Percentiles rank a stretch among this genome's conserved stretches.
Evolutionary conservation across 2,888 invertebrate species (phyloP).

Genomic region (Aporophyla lueneburgensis): DNA sequence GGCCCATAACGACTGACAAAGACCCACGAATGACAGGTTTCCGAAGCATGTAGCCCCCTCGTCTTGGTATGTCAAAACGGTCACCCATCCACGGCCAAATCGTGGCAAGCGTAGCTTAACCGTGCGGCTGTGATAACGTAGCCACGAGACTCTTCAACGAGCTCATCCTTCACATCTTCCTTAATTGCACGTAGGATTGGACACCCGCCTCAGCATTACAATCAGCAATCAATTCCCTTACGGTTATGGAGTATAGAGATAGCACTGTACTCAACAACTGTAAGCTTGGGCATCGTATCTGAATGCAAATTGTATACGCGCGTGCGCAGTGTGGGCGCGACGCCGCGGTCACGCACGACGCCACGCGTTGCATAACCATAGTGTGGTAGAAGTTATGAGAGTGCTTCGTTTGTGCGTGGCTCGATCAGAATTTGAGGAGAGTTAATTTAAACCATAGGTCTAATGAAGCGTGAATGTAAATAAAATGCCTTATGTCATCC

Average conservation of each 20-base stretch:
- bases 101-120: no score
- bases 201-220: slow-evolving; percentile 11
- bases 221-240: slow-evolving; percentile 49
- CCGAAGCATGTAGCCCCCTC: no score
- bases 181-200: slow-evolving; percentile 12
- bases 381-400: slow-evolving; percentile 49
- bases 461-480: neutral
- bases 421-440: neutral
- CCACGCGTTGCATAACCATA: slow-evolving; percentile 67
- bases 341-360: slow-evolving; percentile 73
- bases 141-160: no score
- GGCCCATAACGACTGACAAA: no score
- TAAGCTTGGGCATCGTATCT: slow-evolving; percentile 61
- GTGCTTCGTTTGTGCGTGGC: neutral
- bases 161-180: neutral
- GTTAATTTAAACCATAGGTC: neutral
- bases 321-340: slow-evolving; percentile 74
- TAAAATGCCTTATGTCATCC: neutral
- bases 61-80: no score
- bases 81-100: no score
- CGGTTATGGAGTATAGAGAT: slow-evolving; percentile 26
- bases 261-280: slow-evolving; percentile 45
- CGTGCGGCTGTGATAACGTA: no score
- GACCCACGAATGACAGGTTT: no score
- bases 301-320: slow-evolving; percentile 71